Conservation (phyloP, 35 echinoderm and acorn worm species). For the Apostichopus californicus region DNA sequence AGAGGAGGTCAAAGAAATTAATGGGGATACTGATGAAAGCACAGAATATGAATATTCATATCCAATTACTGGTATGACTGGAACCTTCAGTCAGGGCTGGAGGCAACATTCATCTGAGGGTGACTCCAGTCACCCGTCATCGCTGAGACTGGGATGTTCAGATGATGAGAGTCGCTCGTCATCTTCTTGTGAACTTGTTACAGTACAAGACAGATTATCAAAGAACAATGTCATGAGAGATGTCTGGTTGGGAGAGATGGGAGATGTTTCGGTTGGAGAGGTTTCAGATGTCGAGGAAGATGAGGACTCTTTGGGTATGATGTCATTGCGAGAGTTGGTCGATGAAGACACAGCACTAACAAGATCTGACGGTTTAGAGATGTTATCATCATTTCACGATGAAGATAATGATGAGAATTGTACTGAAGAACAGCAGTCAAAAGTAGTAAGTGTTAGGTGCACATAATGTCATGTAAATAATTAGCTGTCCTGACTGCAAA, state of each 20-base stretch:
- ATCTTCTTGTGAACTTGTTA: neutral
- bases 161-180: neutral
- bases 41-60: neutral
- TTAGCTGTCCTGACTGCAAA: no score
- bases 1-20: neutral
- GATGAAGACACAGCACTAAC: neutral
- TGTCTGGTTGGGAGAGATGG: slow-evolving; percentile 8
- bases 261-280: neutral
- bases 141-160: neutral
- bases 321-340: neutral
- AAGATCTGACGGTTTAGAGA: neutral
- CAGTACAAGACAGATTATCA: neutral
- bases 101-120: neutral
- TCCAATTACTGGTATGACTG: neutral
- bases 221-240: neutral
- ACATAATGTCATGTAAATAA: no score
- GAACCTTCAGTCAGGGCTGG: neutral
- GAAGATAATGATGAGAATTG: neutral
- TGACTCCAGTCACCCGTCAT: neutral
- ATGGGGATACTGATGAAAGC: neutral
- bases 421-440: neutral
- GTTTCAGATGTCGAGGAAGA: neutral
- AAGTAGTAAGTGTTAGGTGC: neutral
- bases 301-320: slow-evolving; percentile 8
- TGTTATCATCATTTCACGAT: neutral